These are phyloP conservation scores for Coboldia fuscipes DNA, from an alignment of 1,140 invertebrate species.

Conservation along the genomic window DNA sequence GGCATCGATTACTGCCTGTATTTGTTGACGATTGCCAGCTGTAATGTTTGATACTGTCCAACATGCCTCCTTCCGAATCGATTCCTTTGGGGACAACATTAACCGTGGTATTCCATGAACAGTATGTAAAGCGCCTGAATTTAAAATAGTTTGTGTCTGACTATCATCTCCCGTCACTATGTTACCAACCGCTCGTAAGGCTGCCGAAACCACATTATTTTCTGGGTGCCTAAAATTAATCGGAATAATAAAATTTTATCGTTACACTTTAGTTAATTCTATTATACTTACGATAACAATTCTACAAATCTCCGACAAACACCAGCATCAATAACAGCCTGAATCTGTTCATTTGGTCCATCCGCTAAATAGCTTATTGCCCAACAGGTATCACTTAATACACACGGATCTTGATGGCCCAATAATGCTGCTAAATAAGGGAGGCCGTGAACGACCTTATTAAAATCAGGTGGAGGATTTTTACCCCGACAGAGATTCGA, in stretches of 20 bases:
- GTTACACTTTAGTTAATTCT: conserved; percentile 1
- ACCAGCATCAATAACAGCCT: conserved; percentile 90
- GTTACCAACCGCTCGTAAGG: conserved; percentile 86
- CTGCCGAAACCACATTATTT: conserved; percentile 84
- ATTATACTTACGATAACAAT: conserved; percentile 54
- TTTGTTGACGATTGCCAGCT: conserved; percentile 85
- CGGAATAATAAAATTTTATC: conserved; percentile 1
- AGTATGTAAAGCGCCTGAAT: conserved; percentile 74
- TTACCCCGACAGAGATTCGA: conserved; percentile 94
- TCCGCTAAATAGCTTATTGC: conserved; percentile 85
- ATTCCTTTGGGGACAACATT: conserved; percentile 58
- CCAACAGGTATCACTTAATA: conserved; percentile 91
- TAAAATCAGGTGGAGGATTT: conserved; percentile 86
- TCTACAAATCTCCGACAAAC: conserved; percentile 88
- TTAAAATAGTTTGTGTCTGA: conserved; percentile 87
- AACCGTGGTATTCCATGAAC: conserved; percentile 67
- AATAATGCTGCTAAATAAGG: conserved; percentile 71
- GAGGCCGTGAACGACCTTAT: conserved; percentile 61
- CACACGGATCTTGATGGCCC: conserved; percentile 77
- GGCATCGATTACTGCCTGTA: conserved; percentile 86
- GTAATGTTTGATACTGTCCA: conserved; percentile 98
- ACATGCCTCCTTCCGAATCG: conserved; percentile 87
- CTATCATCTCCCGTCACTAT: conserved; percentile 95
- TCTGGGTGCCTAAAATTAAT: conserved; percentile 52
- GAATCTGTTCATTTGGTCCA: conserved; percentile 95